phyloP scores from a whole-genome alignment of 2,888 invertebrate genomes.

The Eulithis testata region DNA sequence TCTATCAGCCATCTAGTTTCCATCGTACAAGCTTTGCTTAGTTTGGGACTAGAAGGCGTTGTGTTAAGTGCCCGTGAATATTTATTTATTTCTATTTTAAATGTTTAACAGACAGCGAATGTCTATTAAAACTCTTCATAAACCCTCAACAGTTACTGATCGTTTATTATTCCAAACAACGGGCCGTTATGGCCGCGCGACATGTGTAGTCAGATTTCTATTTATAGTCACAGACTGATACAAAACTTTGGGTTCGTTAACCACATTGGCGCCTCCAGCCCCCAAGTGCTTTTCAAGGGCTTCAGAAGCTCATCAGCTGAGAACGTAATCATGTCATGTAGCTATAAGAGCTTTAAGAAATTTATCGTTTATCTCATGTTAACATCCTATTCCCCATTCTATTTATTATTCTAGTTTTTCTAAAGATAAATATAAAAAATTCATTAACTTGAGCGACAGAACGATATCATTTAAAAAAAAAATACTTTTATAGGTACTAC shows the following conservation, averaged over 20 bases:
- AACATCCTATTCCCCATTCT: no score
- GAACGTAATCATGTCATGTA: constrained; percentile 14
- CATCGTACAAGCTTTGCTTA: no score
- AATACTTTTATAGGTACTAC: no score
- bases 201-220: constrained; percentile 72
- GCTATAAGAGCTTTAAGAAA: neutral
- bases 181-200: constrained; percentile 57
- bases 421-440: no score
- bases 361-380: no score
- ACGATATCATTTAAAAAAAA: no score
- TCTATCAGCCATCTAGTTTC: no score
- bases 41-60: no score
- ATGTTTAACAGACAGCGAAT: constrained; percentile 7
- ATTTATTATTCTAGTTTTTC: no score
- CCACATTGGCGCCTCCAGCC: constrained; percentile 44
- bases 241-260: constrained; percentile 69
- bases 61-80: no score
- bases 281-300: constrained; percentile 30
- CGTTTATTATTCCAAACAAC: constrained; percentile 54
- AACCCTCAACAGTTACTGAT: constrained; percentile 27
- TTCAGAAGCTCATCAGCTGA: constrained; percentile 27
- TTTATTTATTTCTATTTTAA: no score
- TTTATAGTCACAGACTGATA: constrained; percentile 64
- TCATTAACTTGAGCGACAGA: no score
- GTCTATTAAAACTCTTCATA: constrained; percentile 18